Base-by-base conservation (phyloP, 2,888 invertebrate species). In the Exephanes ischioxanthus region DNA sequence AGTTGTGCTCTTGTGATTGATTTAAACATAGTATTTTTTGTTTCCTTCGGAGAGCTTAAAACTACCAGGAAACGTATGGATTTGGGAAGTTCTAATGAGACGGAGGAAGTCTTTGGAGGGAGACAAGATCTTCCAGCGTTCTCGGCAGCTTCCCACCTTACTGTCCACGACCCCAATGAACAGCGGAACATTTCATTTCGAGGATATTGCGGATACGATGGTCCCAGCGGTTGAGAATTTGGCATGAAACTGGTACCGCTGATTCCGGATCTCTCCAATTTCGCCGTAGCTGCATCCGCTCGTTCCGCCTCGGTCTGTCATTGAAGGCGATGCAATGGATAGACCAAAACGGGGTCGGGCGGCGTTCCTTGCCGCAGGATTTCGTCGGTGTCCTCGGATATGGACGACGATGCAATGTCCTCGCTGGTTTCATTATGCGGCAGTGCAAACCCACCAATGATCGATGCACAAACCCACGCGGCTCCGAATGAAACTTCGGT, bases 301-400 rank as follows among this genome's bases (percentile, higher is more conserved):
- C 58, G 53, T 79, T 14, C 51, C 67, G 71, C 33, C 33, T 30
- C 67, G 41, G 75, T 75, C 79, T 82, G 79, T 80, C 82, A 83
- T 76, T 83, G 85, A 83, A 80, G 76, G 71, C 66, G 33, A 63
- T 73, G 75, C 76, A 76, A 85, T 76, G 79, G 82, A 85, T 83
- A 67, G 82, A 58, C 66, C 14, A 37, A 77, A 81, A 73, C 68
- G 48, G 19, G 19, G 30, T 41, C 53, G 68, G 30, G 68, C 30
- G 61, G 26, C 70, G 37, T 55, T 58, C n/a, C 45, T 48, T 33
- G 67, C 76, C 70, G 58, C 71, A 79, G 75, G 45, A 85, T 80
- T 76, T 73, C 77, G 61, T 51, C 77, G 72, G 45, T 67, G 30
- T 55, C 66, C 66, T 71, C 75, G 66, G 26, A 22, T 51, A 37